A percentile compares a stretch with the other conserved stretches of the same genome.
Evolutionary conservation across 1,140 invertebrate species (phyloP).

Genomic region (Hestina assimilis): DNA sequence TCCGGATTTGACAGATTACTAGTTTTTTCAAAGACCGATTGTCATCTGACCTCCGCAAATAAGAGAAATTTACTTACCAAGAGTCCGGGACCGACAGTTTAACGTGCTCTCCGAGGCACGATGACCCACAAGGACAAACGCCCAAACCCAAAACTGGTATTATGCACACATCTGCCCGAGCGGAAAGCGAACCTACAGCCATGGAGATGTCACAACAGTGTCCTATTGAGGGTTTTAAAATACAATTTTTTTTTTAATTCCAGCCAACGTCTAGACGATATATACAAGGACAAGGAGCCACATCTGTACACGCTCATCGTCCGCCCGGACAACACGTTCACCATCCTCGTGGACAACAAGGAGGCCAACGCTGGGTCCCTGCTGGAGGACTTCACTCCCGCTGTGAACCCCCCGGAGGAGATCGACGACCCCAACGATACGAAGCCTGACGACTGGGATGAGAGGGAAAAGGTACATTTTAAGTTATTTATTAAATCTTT

Average conservation of each 20-base stretch:
- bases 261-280: conserved; percentile 88
- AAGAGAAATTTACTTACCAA: no score
- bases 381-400: conserved; percentile 93
- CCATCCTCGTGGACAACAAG: conserved; percentile 85
- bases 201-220: no score
- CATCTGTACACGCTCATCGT: conserved; percentile 96
- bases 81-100: no score
- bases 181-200: no score
- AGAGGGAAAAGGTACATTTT: conserved; percentile 88
- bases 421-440: conserved; percentile 96
- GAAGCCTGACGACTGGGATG: conserved; percentile 97
- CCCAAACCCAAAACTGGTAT: no score
- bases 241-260: neutral
- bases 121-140: no score
- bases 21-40: no score
- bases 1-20: no score
- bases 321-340: conserved; percentile 92
- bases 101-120: no score
- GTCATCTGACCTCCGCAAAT: no score
- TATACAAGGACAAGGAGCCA: conserved; percentile 96
- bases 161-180: no score
- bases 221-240: no score
- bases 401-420: conserved; percentile 96
- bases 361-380: conserved; percentile 91
- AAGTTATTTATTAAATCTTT: neutral